Conservation (phyloP, 2,888 invertebrate species). For the Yponomeuta sedellus region DNA sequence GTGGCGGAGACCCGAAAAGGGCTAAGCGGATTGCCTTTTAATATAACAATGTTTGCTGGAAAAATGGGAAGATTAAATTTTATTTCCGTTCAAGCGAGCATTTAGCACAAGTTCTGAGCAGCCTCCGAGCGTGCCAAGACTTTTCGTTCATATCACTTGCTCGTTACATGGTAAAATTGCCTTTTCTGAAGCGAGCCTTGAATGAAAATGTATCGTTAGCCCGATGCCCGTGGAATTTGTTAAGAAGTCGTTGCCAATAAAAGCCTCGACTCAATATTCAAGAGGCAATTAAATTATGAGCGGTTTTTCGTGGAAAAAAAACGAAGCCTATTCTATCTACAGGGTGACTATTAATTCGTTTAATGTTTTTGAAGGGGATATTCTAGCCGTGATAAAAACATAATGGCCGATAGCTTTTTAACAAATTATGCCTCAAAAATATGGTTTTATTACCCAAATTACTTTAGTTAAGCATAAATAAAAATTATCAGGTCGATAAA, state of each 20-base stretch:
- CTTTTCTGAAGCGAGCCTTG: not conserved
- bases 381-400: too few relatives aligned
- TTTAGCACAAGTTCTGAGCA: not conserved
- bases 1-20: constrained; percentile 5
- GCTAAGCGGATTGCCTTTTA: constrained; percentile 7
- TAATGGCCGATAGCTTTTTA: too few relatives aligned
- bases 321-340: too few relatives aligned
- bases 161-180: not conserved
- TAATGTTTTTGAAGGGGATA: too few relatives aligned
- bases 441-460: too few relatives aligned
- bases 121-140: not conserved
- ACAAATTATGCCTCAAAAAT: too few relatives aligned
- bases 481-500: too few relatives aligned
- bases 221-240: not conserved
- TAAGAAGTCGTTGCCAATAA: not conserved
- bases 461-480: too few relatives aligned
- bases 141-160: not conserved
- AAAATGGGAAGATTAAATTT: constrained; percentile 7
- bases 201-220: not conserved
- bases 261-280: not conserved
- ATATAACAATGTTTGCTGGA: constrained; percentile 4
- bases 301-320: not conserved
- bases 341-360: too few relatives aligned
- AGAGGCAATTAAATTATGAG: not conserved
- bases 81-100: not conserved